phyloP scores from a whole-genome alignment of 2,113 vertebrate genomes.

The Toxostoma redivivum region DNA sequence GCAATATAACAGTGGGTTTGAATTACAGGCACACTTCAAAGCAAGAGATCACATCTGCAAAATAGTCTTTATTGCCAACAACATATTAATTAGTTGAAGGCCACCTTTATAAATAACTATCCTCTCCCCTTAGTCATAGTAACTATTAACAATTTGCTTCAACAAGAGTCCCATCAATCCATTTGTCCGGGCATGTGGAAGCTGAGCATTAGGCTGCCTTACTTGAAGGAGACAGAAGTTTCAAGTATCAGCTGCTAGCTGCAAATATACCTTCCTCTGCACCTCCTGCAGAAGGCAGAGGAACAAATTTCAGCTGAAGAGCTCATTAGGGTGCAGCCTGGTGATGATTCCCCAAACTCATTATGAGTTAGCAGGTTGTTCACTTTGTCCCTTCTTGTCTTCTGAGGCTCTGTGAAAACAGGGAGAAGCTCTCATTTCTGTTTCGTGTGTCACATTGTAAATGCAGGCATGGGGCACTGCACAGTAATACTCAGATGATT shows the following conservation, averaged over 20 bases:
- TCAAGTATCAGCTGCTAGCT: not conserved
- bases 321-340: not conserved
- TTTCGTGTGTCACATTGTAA: fast-evolving
- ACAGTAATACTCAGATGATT: not conserved
- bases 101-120: not conserved
- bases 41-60: not conserved
- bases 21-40: not conserved
- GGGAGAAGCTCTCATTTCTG: not conserved
- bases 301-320: not conserved
- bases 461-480: not conserved
- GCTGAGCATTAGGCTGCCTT: not conserved
- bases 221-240: not conserved
- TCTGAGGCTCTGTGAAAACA: not conserved
- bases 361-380: not conserved
- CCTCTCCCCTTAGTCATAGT: not conserved
- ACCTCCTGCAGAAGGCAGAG: not conserved
- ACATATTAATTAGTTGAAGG: not conserved
- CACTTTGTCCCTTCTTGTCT: fast-evolving
- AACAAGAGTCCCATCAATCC: not conserved
- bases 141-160: not conserved
- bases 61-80: not conserved
- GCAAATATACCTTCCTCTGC: not conserved
- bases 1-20: not conserved
- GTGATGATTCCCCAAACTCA: not conserved
- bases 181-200: fast-evolving